Base-by-base conservation (phyloP, 2,113 vertebrate species). In the Sminthopsis crassicaudata region DNA sequence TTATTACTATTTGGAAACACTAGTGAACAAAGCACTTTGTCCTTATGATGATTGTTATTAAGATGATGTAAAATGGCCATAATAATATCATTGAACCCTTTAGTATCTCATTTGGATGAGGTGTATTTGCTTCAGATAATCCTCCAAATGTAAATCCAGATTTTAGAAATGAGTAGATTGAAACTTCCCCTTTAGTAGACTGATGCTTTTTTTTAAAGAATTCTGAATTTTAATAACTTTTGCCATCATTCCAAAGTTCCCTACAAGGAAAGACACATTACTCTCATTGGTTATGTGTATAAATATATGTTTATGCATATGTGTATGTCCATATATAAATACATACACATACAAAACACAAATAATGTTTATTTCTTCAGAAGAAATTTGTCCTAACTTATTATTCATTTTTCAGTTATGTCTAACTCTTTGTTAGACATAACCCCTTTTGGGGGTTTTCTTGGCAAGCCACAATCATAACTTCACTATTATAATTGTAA, bases 151-250 rank as follows among this genome's bases (percentile, higher is more conserved):
- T 7, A 84, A 22, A 19, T 42, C 19, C 42, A 23, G 42, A 84
- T 42, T 76, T 84, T 84, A 84, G 67, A 84, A 84, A 42, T 42
- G 36, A 84, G n/a, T 42, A 42, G 67, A 84, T 23, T 84, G 36
- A 84, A 84, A 84, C 16, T 19, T 42, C n/a, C 36, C n/a, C 93
- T 57, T 91, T 91, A 90, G 22, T 90, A 95, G 57, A 92, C 84
- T 95, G 94, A 96, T 89, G 90, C n/a, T 95, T 93, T 90, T 92
- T 96, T 91, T 53, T 97, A 90, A 96, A 96, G 93, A 96, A 96
- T 95, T 96, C 94, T 94, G 89, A 96, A 93, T 95, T 90, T 91
- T 95, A 96, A 96, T 93, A 93, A 95, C 94, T 93, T 93, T 96
- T 94, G 52, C 94, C 93, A 97, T 89, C 91, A 96, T 92, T 84